phyloP scores from a whole-genome alignment of 2,797 vertebrate genomes.

The Oceanodroma leucorhoa region DNA sequence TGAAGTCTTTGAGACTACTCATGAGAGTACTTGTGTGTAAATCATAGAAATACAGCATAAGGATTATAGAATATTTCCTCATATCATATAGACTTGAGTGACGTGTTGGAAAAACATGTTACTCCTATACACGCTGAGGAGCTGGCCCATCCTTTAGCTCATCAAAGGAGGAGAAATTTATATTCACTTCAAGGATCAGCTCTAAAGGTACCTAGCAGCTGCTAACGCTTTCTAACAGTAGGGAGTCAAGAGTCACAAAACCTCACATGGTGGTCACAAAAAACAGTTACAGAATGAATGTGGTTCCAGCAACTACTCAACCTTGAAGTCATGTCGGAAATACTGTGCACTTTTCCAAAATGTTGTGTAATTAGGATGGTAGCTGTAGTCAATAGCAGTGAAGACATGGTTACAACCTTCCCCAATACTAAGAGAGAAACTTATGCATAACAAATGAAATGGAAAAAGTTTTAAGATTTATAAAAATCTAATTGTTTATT shows the following conservation, averaged over 20 bases:
- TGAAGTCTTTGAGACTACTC: neutral
- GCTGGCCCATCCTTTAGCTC: neutral
- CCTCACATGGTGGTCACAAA: fast-evolving
- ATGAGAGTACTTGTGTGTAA: neutral
- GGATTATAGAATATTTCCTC: neutral
- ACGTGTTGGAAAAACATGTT: neutral
- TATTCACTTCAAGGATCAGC: neutral
- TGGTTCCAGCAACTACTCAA: neutral
- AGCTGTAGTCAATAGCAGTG: neutral
- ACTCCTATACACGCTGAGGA: neutral
- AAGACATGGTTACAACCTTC: neutral
- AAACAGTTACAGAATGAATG: neutral
- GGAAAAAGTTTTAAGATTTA: neutral
- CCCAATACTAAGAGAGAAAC: neutral
- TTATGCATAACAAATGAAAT: neutral
- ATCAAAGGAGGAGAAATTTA: neutral
- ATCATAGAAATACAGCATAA: neutral
- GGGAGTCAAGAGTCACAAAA: neutral
- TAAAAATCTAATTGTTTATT: neutral
- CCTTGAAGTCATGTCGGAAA: neutral
- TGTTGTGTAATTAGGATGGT: neutral
- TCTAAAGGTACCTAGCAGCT: neutral
- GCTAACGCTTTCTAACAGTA: neutral
- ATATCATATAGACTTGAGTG: neutral
- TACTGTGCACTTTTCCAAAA: neutral